phyloP scores from a whole-genome alignment of 2,797 vertebrate genomes.

The Neopelma chrysocephalum region DNA sequence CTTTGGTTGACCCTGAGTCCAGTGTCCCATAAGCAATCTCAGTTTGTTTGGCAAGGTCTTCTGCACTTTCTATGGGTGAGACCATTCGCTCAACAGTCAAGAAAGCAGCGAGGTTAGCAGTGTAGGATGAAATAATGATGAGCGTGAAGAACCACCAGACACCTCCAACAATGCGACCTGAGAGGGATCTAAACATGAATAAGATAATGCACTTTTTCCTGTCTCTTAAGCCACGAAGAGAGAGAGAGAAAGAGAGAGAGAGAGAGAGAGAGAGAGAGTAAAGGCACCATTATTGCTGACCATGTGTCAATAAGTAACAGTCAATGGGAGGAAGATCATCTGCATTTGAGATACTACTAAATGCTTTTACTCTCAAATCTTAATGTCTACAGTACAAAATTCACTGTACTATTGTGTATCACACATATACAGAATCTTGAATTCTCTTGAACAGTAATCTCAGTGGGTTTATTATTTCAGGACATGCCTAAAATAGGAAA shows the following conservation, averaged over 20 bases:
- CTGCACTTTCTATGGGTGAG: conserved; percentile 87
- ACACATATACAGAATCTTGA: not conserved
- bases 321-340: not conserved
- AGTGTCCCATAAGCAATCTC: conserved; percentile 97
- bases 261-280: not conserved
- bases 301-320: not conserved
- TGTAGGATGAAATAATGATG: conserved; percentile 99
- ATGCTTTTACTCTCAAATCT: not conserved
- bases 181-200: conserved; percentile 90
- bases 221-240: not conserved
- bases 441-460: not conserved
- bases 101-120: conserved; percentile 97
- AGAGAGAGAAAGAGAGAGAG: not conserved
- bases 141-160: conserved; percentile 99
- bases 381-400: not conserved
- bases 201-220: conserved; percentile 72
- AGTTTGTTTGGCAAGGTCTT: conserved; percentile 98
- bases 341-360: not conserved
- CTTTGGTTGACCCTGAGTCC: conserved; percentile 96
- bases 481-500: not conserved
- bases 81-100: conserved; percentile 99
- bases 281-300: not conserved
- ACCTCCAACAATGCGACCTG: conserved; percentile 96
- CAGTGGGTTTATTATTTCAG: not conserved
- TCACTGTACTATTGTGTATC: not conserved